These are phyloP conservation scores for Oenanthe melanoleuca DNA, from an alignment of 2,113 vertebrate species.

Conservation along the genomic window DNA sequence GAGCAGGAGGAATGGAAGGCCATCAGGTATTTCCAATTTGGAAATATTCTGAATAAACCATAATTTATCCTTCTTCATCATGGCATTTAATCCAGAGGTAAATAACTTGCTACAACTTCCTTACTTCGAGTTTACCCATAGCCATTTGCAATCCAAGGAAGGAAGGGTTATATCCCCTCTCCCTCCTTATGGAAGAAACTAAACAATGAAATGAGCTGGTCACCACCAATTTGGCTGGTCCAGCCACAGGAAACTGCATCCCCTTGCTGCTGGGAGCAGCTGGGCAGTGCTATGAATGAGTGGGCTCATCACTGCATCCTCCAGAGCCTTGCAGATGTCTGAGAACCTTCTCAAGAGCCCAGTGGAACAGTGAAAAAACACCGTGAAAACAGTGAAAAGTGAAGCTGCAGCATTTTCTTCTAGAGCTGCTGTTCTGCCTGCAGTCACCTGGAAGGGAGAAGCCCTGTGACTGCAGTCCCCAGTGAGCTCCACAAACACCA, in stretches of 20 bases:
- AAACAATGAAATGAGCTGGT: background rate
- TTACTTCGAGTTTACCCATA: background rate
- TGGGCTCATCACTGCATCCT: background rate
- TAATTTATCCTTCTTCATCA: background rate
- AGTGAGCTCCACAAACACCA: background rate
- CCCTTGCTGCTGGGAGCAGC: background rate
- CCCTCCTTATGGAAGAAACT: background rate
- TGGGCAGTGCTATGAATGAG: background rate
- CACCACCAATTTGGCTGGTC: too few species aligned
- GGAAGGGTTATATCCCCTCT: background rate
- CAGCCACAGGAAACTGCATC: background rate
- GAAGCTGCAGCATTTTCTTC: background rate
- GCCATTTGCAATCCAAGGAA: background rate
- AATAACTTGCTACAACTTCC: background rate
- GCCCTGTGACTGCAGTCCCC: background rate
- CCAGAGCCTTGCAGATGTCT: background rate
- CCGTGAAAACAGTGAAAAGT: background rate
- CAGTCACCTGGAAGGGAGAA: background rate
- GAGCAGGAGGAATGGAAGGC: background rate
- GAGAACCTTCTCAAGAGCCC: background rate
- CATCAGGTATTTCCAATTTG: background rate
- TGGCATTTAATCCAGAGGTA: background rate
- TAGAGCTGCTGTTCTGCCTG: background rate
- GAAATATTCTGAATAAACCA: background rate
- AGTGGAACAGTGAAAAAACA: background rate